Evolutionary conservation across 1,140 invertebrate genomes (phyloP), one percentile per base, ranked within the genome.

Genomic region (Pristionchus pacificus): DNA sequence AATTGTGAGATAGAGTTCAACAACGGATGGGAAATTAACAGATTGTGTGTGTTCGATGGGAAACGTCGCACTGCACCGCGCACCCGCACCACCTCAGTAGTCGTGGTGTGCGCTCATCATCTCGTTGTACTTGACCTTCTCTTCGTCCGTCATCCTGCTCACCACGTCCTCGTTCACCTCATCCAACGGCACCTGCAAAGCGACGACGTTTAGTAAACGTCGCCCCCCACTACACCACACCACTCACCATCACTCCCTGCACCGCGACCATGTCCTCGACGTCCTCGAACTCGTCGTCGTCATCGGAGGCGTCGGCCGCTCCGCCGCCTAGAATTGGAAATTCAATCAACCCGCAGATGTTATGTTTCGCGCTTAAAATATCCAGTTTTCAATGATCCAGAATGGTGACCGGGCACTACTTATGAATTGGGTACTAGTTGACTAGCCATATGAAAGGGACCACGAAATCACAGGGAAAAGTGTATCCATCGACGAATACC

Each of bases 261-360:
- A 68, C 65, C n/a, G 14, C 15, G 49, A 68, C 57, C 65, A 68
- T 68, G 10, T 25, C 10, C 14, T 68, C 65, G 6, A 61, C 65
- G n/a, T 68, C 65, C 6, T 68, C 65, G 0, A 24, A 33, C n/a
- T n/a, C n/a, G n/a, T 15, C 33, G 10, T 65, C 64, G 15, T 10
- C 29, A 25, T 68, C 65, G 15, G 28, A 33, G 14, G 59, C 65
- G 13, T 55, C 13, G 28, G 15, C 60, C 64, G 14, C 14, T 32
- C 13, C 13, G n/a, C 25, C 15, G 60, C 15, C 19, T 19, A 24
- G 15, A 62, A 0, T 29, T 27, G 13, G 31, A 27, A 15, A 13
- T 14, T 65, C 1, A 58, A 19, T 68, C 65, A n/a, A 68, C 61
- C 29, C 61, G 58, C 15, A 64, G 19, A 15, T 28, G 60, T 64